phyloP scores from a whole-genome alignment of 2,888 invertebrate genomes.

The Toxonevra muliebris region DNA sequence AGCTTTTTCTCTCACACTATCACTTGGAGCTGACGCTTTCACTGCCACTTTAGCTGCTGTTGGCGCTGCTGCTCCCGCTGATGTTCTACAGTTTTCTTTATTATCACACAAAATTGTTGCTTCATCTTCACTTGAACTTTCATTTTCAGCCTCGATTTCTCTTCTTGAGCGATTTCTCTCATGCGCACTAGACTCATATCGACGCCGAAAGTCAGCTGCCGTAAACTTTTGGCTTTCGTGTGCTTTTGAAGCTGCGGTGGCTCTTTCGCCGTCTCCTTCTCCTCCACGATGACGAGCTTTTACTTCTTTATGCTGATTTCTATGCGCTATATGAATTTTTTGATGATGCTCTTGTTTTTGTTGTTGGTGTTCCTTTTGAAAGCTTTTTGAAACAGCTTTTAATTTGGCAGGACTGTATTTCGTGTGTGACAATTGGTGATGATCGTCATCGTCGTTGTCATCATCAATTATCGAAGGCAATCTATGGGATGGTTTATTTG shows the following conservation, averaged over 20 bases:
- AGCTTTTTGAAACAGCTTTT: constrained; percentile 35
- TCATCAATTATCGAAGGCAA: constrained; percentile 42
- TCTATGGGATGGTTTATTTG: constrained; percentile 41
- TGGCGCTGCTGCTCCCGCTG: not conserved
- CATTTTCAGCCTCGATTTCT: constrained; percentile 11
- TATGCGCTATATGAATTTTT: constrained; percentile 44
- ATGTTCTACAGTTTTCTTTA: not conserved
- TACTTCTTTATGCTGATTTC: constrained; percentile 44
- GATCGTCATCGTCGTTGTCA: no score
- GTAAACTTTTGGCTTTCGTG: constrained; percentile 16
- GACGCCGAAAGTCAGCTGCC: not conserved
- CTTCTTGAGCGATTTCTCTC: not conserved
- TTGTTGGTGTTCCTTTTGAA: not conserved
- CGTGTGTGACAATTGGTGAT: constrained; percentile 24
- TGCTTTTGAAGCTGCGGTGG: constrained; percentile 9
- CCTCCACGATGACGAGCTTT: constrained; percentile 27
- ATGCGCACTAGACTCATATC: constrained; percentile 5
- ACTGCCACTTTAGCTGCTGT: not conserved
- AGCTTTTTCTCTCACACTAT: no score
- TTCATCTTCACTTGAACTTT: constrained; percentile 4
- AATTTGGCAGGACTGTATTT: constrained; percentile 43
- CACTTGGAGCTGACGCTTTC: not conserved
- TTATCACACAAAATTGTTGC: constrained; percentile 10
- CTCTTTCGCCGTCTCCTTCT: constrained; percentile 20
- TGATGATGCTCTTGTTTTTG: constrained; percentile 36